phyloP scores from a whole-genome alignment of 2,113 vertebrate species.

The Phalacrocorax carbo region DNA sequence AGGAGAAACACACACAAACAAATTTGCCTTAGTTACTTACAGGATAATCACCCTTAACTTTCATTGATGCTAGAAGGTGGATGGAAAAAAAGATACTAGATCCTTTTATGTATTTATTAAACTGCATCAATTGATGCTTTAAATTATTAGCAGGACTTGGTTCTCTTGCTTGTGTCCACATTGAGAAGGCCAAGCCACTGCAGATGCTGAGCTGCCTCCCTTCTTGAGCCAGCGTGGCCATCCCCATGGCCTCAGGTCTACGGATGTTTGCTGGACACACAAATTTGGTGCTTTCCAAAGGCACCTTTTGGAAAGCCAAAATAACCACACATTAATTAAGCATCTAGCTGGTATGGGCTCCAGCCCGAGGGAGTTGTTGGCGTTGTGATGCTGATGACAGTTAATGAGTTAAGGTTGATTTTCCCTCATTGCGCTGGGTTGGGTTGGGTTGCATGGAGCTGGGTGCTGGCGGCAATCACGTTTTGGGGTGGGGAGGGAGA shows the following conservation, averaged over 20 bases:
- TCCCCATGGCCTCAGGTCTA: neutral
- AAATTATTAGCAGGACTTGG: slow-evolving; percentile 53
- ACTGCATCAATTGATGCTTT: slow-evolving; percentile 66
- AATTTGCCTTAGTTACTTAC: slow-evolving; percentile 79
- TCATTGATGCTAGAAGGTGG: slow-evolving; percentile 29
- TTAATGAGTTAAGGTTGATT: slow-evolving; percentile 25
- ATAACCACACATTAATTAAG: neutral
- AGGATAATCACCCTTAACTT: slow-evolving; percentile 78
- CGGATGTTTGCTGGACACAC: neutral
- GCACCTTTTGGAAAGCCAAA: neutral
- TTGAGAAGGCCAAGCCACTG: neutral
- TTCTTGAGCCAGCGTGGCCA: fast-evolving
- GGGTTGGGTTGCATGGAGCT: neutral
- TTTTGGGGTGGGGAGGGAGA: neutral
- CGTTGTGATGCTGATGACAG: neutral
- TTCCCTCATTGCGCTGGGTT: neutral
- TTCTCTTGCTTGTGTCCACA: slow-evolving; percentile 21
- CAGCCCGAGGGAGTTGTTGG: neutral
- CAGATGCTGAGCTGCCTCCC: neutral
- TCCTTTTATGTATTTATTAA: slow-evolving; percentile 76
- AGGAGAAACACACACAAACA: slow-evolving; percentile 46
- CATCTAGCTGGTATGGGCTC: neutral
- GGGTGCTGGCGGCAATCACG: neutral
- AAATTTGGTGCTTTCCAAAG: neutral
- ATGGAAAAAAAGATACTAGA: neutral